Base-by-base conservation (phyloP, 2,113 vertebrate species). In the Narcine bancroftii region DNA sequence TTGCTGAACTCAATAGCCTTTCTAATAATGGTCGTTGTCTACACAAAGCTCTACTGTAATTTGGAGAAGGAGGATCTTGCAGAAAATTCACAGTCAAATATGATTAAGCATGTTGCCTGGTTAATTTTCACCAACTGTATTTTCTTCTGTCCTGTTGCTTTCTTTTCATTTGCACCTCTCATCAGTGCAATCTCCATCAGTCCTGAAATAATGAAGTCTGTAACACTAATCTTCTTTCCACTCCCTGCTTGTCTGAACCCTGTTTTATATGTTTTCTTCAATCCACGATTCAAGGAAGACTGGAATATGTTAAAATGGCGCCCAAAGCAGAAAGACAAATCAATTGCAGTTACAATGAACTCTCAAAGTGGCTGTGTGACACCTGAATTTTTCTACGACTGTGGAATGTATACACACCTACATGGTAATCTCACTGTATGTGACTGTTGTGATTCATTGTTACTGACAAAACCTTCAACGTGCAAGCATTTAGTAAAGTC, bases 111-210 rank as follows among this genome's bases (percentile, higher is more conserved):
- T 0, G 97, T 99, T 0, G 98, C 99, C 92, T 99, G 99, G 99
- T 97, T 99, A 0, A 99, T 99, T 94, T 99, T 99, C 95, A 99
- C 98, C 60, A 99, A 99, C 94, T 99, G 99, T 95, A 97, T 99
- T 94, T 99, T 99, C 92, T 99, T 99, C 96, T 99, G 98, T 94
- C 99, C 99, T 0, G 98, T 99, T 71, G 99, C 99, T 0, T 99
- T 98, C 26, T 99, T 99, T 95, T 99, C 98, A 0, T 99, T 99
- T 36, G 97, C 98, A 0, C 98, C 98, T 0, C 92, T 99, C 92
- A 95, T 99, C 94, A 97, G 98, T 0, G 97, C 96, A 0, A 95
- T 97, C 69, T 97, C 97, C 0, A 97, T 98, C 77, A 98, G 97
- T 93, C 98, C 98, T 0, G 98, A 99, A 93, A 99, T 99, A 76